A percentile compares a stretch with the other conserved stretches of the same genome.
Conservation (phyloP, 2,113 vertebrate genomes). For the Thamnophis sirtalis region DNA sequence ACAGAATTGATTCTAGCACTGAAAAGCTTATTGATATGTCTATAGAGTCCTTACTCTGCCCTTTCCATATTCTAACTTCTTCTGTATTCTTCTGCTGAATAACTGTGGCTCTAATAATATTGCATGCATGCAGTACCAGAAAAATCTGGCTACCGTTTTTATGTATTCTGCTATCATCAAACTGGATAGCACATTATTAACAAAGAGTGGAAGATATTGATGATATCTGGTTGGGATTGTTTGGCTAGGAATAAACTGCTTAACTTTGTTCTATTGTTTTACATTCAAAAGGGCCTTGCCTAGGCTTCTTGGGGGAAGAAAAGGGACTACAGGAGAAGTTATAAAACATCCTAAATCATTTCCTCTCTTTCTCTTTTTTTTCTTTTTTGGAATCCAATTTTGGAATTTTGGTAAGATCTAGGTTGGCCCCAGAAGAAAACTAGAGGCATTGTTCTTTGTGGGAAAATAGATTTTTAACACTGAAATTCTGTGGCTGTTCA, state of each 20-base stretch:
- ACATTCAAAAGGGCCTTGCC: neutral
- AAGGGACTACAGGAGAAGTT: neutral
- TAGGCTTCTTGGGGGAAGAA: neutral
- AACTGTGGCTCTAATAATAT: neutral
- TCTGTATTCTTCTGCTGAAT: neutral
- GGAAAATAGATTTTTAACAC: neutral
- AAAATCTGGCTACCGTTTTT: neutral
- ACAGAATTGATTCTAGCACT: neutral
- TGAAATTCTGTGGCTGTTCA: neutral
- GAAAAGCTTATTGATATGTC: neutral
- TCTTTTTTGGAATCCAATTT: neutral
- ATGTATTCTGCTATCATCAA: neutral
- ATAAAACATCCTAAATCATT: neutral
- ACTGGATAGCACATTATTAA: neutral
- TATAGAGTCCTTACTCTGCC: neutral
- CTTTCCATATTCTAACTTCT: neutral
- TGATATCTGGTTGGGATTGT: neutral
- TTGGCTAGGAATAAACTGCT: neutral
- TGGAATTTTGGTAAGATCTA: neutral
- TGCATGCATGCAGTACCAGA: neutral
- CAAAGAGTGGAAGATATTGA: neutral
- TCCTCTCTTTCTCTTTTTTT: neutral
- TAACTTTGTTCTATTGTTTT: neutral
- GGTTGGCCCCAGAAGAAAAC: neutral
- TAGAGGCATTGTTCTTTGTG: neutral